phyloP scores from a whole-genome alignment of 2,113 vertebrate species.

The Choloepus hoffmanni region DNA sequence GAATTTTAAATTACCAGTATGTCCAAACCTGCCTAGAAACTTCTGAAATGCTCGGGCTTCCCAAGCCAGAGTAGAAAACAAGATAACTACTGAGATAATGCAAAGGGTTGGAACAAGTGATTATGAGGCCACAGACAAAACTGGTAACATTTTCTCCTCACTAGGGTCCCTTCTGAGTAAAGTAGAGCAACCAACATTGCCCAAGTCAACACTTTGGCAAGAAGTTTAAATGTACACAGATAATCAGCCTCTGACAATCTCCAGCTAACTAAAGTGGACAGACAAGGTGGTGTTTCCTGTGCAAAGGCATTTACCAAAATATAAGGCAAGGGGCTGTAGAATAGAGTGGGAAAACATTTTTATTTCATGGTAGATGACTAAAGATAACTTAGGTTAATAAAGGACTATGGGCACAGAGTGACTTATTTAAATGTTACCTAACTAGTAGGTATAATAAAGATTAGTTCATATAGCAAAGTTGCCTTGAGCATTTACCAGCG shows the following conservation, averaged over 20 bases:
- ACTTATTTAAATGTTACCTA: neutral
- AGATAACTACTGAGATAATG: neutral
- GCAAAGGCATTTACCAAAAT: conserved; percentile 18
- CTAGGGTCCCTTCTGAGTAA: neutral
- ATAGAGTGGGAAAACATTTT: neutral
- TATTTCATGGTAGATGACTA: neutral
- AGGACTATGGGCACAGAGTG: neutral
- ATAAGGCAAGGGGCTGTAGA: neutral
- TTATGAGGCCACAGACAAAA: neutral
- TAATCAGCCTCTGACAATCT: neutral
- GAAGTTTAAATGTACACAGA: neutral
- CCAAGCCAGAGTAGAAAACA: neutral
- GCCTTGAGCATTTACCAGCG: neutral
- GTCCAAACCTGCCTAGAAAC: neutral
- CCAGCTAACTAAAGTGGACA: neutral
- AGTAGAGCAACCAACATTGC: neutral
- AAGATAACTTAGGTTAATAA: conserved; percentile 28
- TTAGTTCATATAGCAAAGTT: neutral
- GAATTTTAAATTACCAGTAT: neutral
- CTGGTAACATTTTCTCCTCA: neutral
- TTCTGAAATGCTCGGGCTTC: neutral
- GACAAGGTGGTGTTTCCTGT: neutral
- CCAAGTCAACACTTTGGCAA: neutral
- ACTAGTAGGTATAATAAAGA: neutral
- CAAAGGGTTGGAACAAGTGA: neutral